Evolutionary conservation across 2,113 vertebrate species (phyloP), one percentile per base, ranked within the genome.

Genomic region (Athene cunicularia): DNA sequence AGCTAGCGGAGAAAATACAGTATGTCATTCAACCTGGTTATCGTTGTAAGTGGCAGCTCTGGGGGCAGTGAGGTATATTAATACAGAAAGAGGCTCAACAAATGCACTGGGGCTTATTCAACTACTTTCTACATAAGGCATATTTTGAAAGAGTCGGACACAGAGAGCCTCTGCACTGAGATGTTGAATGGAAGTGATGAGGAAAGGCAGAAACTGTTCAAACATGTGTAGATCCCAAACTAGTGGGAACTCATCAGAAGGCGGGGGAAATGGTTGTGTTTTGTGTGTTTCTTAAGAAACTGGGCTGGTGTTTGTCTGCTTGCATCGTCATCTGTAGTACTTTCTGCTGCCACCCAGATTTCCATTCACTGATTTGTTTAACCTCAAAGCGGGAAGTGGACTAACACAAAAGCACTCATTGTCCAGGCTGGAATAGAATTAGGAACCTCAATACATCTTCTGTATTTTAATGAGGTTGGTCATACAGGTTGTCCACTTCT

Each of bases 301-400:
- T 92, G 14, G 77, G 84, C 87, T 91, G 86, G 58, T 66, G 90
- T 96, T 97, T 97, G 73, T 94, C 94, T 95, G 76, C 82, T 90
- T 95, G 90, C 75, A 41, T 88, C 84, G 86, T 93, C 96, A 87
- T 94, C 62, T n/a, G 52, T 60, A 86, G 73, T 86, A 75, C 84
- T 68, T 97, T 97, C 95, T 97, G 76, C 56, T 93, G 90, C 96
- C 93, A 96, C 92, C 30, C 96, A 77, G 95, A 91, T 88, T 97
- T 96, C 95, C 85, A 97, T 98, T 97, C 96, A 97, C 45, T 85
- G 90, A 89, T 97, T 96, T 97, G 94, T 97, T 97, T 97, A 97
- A 95, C 86, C 90, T 97, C 96, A 94, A 97, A 98, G 88, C 93
- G 96, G 86, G 95, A 97, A 97, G 93, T 71, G 86, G 96, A 94